Base-by-base conservation (phyloP, 2,888 invertebrate species). In the Andrena marginata region DNA sequence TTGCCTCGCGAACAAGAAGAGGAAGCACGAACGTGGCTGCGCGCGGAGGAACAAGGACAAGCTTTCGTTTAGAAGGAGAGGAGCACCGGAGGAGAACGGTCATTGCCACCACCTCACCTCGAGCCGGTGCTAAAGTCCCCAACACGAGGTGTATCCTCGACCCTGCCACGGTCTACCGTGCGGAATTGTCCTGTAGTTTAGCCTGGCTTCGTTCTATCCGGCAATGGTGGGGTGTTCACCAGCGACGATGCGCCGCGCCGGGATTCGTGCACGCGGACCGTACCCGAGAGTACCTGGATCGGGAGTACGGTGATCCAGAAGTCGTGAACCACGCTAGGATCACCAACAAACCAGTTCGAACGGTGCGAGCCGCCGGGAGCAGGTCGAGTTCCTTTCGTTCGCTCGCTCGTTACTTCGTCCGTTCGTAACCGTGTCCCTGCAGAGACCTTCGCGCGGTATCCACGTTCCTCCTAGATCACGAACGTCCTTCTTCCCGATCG, bases 101-200 rank as follows among this genome's bases (percentile, higher is more conserved):
- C 94, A 94, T 94, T 94, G 94, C 94, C 94, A 94, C 94, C 92
- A 94, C 94, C 92, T 93, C 91, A 88, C 89, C 89, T 89, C 90
- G 88, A 89, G 88, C 87, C 89, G 85, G 80, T 75, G 89, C 90
- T 91, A 90, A 86, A 90, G 87, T 90, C 88, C 83, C 82, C 86
- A 68, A 56, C 70, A 68, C 77, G 79, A 83, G 82, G 77, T 80
- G 80, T 82, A 86, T 70, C 82, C 63, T 76, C 84, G 85, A 80
- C 80, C 84, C 77, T 68, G 88, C 51, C 33, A 85, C 80, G 85
- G 65, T 69, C 88, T 87, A 87, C 81, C 65, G 48, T 64, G 77
- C 79, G 62, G 77, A 84, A 84, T 82, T 77, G 82, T 73, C 77
- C 75, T 65, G 75, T 73, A 88, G 83, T 88, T 88, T 88, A 88